Base-by-base conservation (phyloP, 2,888 invertebrate species). In the Pelosia muscerda region DNA sequence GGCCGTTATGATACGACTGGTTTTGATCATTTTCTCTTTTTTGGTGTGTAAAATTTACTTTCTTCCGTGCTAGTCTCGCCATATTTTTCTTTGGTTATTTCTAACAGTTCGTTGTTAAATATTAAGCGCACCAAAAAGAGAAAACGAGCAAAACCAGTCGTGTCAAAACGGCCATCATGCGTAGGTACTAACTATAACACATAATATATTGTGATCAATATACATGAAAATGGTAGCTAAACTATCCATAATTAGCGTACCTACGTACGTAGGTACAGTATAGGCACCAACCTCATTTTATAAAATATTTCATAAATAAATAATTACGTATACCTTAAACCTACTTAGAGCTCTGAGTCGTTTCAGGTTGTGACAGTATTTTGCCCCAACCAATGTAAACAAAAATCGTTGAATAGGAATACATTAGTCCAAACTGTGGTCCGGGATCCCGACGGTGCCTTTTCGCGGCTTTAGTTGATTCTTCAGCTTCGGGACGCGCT, bases 351-450 rank as follows among this genome's bases (percentile, higher is more conserved):
- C 11, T 25, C 63, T 73, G 78, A 31, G 68, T 71, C 22, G 72
- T 64, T 72, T 82, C 78, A 25, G 84, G 78, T 22, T 78, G 77
- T 6, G 76, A 77, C 19, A 79, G 67, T 34, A 89, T 82, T 78
- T 90, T 94, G 0, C 95, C 95, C 95, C 95, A 95, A 1, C 94
- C 94, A 26, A 94, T 89, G 61, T 93, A 93, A 34, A 95, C 88
- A 72, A 94, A 93, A 8, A 95, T 88, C 2, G 94, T 92, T 0
- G 94, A 92, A 69, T 95, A 95, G 0, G 94, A 92, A 76, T 92
- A 92, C 80, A 94, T 88, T 15, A 93, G 81, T 15, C 89, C 88
- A 63, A 84, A 87, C 19, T 86, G 86, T 0, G 86, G 84, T 1
- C 84, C 85, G 0, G 86, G 75, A 2, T 86, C 84, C 0, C 76